phyloP scores from a whole-genome alignment of 2,797 vertebrate species.

The Xenops minutus region DNA sequence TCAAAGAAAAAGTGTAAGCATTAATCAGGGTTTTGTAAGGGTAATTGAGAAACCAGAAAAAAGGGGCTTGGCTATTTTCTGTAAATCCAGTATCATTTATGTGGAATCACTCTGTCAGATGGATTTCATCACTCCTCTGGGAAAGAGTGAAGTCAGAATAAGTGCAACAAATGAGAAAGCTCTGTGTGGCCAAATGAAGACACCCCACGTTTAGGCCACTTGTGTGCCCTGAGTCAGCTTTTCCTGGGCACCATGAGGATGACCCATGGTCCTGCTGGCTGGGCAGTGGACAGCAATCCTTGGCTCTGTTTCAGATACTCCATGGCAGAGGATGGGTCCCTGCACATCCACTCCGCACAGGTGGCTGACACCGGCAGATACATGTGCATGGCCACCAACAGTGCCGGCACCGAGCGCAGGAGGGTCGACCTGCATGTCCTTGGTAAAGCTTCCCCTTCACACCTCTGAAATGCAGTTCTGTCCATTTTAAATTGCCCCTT shows the following conservation, averaged over 20 bases:
- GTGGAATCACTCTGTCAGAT: background rate
- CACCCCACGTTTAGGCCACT: accelerated
- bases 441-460: conserved; percentile 73
- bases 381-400: conserved; percentile 91
- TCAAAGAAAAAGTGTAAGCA: background rate
- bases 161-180: background rate
- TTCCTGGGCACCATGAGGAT: background rate
- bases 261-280: background rate
- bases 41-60: background rate
- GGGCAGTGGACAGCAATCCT: background rate
- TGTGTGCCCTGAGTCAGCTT: background rate
- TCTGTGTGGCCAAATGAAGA: background rate
- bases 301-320: conserved; percentile 79
- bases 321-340: conserved; percentile 84
- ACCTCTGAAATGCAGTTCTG: background rate
- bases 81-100: background rate
- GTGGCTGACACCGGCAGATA: conserved; percentile 88
- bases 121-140: background rate
- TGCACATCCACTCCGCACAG: conserved; percentile 83
- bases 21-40: background rate
- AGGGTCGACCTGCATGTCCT: conserved; percentile 88
- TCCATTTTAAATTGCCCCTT: background rate
- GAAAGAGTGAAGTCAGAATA: background rate
- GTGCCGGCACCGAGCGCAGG: conserved; percentile 87
- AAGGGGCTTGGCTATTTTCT: background rate